phyloP scores from a whole-genome alignment of 2,113 vertebrate species.

The Microtus ochrogaster region DNA sequence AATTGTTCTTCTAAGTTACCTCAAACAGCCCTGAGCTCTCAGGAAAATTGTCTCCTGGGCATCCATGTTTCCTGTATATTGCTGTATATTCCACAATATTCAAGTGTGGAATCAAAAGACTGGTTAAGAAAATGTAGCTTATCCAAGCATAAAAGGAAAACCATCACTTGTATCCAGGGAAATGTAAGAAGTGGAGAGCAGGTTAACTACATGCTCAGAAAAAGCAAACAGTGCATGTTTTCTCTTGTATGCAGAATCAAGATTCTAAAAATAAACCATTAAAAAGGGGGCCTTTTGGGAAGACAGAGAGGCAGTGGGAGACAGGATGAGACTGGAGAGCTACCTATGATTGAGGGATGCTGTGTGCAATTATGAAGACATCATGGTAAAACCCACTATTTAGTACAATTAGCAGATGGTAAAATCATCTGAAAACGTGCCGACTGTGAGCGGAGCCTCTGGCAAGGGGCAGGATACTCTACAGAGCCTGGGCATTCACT shows the following conservation, averaged over 20 bases:
- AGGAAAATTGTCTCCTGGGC: not conserved
- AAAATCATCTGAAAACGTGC: not conserved
- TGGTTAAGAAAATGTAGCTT: not conserved
- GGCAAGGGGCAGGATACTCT: not conserved
- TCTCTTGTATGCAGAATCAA: not conserved
- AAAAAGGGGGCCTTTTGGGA: not conserved
- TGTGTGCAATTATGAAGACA: not conserved
- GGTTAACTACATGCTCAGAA: not conserved
- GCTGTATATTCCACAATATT: not conserved
- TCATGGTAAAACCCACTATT: not conserved
- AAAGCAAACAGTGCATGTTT: not conserved
- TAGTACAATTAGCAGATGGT: not conserved
- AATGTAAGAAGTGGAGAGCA: not conserved
- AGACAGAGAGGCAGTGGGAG: not conserved
- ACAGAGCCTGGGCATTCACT: not conserved
- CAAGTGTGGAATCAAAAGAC: not conserved
- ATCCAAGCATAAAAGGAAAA: not conserved
- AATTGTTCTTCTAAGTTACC: not conserved
- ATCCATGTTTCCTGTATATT: not conserved
- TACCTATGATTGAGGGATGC: not conserved
- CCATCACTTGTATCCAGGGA: not conserved
- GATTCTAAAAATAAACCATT: not conserved
- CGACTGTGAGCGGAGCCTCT: not conserved
- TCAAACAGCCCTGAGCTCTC: not conserved
- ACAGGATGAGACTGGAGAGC: not conserved